These are phyloP conservation scores for Pyrgus malvae DNA, from an alignment of 2,888 invertebrate species.

Conservation along the genomic window DNA sequence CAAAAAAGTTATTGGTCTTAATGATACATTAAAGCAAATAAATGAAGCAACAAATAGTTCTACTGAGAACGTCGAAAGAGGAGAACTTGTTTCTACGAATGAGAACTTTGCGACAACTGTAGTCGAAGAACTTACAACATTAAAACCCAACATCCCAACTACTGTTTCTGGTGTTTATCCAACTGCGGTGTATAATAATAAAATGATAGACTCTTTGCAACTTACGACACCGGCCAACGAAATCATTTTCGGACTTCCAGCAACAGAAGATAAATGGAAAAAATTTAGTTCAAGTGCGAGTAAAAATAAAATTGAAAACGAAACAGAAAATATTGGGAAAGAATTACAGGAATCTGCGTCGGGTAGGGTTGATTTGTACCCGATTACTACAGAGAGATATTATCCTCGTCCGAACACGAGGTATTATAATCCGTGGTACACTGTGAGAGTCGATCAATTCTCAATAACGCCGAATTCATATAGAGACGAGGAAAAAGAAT, in stretches of 20 bases:
- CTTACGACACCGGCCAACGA: constrained; percentile 36
- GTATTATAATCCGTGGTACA: constrained; percentile 41
- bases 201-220: constrained; percentile 34
- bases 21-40: constrained; percentile 33
- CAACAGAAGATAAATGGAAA: constrained; percentile 41
- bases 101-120: constrained; percentile 14
- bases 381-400: constrained; percentile 11
- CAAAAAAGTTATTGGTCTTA: constrained; percentile 1
- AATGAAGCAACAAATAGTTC: constrained; percentile 17
- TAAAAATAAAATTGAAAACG: constrained; percentile 24
- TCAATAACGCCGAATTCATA: constrained; percentile 62
- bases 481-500: constrained; percentile 50
- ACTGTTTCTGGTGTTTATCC: constrained; percentile 38
- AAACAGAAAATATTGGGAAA: neutral
- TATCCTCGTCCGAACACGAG: constrained; percentile 12
- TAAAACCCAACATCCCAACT: constrained; percentile 9
- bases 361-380: neutral
- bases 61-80: constrained; percentile 19
- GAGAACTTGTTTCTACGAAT: constrained; percentile 12
- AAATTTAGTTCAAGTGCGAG: constrained; percentile 44
- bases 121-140: constrained; percentile 27
- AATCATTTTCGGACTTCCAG: constrained; percentile 36
- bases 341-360: constrained; percentile 2
- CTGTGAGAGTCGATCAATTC: constrained; percentile 57
- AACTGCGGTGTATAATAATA: constrained; percentile 39